Base-by-base conservation (phyloP, 2,888 invertebrate species). In the Tetrapedia diversipes region DNA sequence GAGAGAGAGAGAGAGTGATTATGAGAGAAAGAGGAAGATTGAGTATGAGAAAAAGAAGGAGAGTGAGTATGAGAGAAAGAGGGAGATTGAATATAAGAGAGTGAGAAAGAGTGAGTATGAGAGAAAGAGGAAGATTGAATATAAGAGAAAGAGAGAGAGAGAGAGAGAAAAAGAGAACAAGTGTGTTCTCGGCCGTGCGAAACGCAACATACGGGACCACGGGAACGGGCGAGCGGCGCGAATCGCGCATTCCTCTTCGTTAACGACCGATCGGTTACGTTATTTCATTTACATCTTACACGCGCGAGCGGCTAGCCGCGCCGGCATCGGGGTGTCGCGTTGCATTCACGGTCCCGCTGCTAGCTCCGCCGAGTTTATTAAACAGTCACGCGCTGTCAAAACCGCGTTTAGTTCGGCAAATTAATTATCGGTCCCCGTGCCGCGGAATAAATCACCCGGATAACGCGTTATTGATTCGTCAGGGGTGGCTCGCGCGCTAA, bases 251-350 rank as follows among this genome's bases (percentile, higher is more conserved):
- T 64, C 53, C 70, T 56, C 60, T 29, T 45, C 51, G 59, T 57
- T 61, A 67, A 63, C 60, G 39, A 47, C 47, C 65, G 64, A 68
- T 73, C 67, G 64, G 56, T 47, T 57, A 65, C 65, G 69, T 74
- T 80, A 71, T 80, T 68, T 73, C 59, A 77, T 70, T 73, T 65
- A 63, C 66, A 53, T 71, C 69, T 78, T 70, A 53, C 70, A 65
- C n/a, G 51, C 19, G 0, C 39, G 51, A 27, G 0, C 39, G 29
- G 32, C 34, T 4, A 10, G 22, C 49, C 32, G 19, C 11, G 16
- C 10, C 16, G 2, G 11, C 22, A 29, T n/a, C 10, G 7, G n/a
- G 32, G 34, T 19, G n/a, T 59, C 47, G 60, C 60, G 64, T n/a
- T 29, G 47, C 37, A 24, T 34, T 63, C 57, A 4, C 63, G 29